phyloP scores from a whole-genome alignment of 2,113 vertebrate genomes.

The Lepus americanus region DNA sequence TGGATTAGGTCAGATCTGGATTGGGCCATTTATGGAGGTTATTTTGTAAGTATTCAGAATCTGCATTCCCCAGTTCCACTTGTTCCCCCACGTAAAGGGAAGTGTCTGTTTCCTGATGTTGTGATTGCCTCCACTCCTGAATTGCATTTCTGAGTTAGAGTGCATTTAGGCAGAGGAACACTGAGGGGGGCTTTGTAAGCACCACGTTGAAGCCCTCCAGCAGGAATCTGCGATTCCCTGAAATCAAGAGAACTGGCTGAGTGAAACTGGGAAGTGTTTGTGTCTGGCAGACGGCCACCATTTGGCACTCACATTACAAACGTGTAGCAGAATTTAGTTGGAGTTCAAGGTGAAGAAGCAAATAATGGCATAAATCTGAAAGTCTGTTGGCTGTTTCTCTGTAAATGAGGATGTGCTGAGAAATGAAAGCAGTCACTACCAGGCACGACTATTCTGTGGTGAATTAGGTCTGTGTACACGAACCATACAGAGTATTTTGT shows the following conservation, averaged over 20 bases:
- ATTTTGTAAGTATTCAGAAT: not conserved
- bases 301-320: constrained; percentile 69
- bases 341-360: constrained; percentile 84
- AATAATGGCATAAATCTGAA: constrained; percentile 76
- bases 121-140: constrained; percentile 45
- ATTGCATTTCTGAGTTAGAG: constrained; percentile 35
- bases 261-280: constrained; percentile 58
- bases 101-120: constrained; percentile 60
- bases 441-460: constrained; percentile 67
- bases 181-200: not conserved
- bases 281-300: constrained; percentile 69
- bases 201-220: not conserved
- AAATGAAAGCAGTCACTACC: constrained; percentile 69
- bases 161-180: constrained; percentile 43
- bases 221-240: constrained; percentile 63
- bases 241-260: constrained; percentile 34
- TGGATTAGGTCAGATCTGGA: not conserved
- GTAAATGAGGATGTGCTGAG: constrained; percentile 65
- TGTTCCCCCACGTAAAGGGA: not conserved
- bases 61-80: not conserved
- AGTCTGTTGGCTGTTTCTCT: constrained; percentile 73
- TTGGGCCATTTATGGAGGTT: not conserved
- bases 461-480: constrained; percentile 69
- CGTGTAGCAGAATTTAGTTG: constrained; percentile 74
- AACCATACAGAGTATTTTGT: not conserved